Evolutionary conservation across 2,888 invertebrate species (phyloP).

Genomic region (Pocota personata): DNA sequence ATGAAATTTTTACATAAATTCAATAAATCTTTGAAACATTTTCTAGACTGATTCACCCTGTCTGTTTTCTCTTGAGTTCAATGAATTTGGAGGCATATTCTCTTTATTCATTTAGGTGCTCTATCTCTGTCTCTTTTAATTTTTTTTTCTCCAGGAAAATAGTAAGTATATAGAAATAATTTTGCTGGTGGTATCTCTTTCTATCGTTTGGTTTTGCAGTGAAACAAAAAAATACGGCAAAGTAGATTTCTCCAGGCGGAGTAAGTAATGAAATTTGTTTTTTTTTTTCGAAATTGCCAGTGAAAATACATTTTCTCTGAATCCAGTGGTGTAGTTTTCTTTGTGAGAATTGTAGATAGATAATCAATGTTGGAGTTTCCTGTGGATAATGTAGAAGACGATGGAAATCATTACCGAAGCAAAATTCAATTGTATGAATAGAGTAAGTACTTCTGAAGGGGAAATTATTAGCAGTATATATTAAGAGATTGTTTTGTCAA

Average conservation of each 20-base stretch:
- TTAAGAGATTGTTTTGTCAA: not conserved
- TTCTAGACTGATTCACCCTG: slow-evolving; percentile 26
- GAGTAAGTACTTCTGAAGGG: not conserved
- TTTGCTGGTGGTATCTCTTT: slow-evolving; percentile 38
- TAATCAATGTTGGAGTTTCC: not conserved
- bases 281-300: not conserved
- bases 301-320: not conserved
- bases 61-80: slow-evolving; percentile 37
- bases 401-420: not conserved
- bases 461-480: not conserved
- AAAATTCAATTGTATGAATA: not conserved
- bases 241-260: slow-evolving; percentile 66
- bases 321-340: not conserved
- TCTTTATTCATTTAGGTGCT: not conserved
- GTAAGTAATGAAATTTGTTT: slow-evolving; percentile 1
- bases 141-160: slow-evolving; percentile 26
- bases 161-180: slow-evolving; percentile 56
- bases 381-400: not conserved
- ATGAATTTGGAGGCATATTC: not conserved
- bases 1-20: not conserved
- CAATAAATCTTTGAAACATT: not conserved
- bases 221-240: slow-evolving; percentile 58
- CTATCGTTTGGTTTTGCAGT: not conserved
- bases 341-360: not conserved
- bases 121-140: not conserved